Evolutionary conservation across 2,888 invertebrate genomes (phyloP), one percentile per base, ranked within the genome.

Genomic region (Tridacna crocea): DNA sequence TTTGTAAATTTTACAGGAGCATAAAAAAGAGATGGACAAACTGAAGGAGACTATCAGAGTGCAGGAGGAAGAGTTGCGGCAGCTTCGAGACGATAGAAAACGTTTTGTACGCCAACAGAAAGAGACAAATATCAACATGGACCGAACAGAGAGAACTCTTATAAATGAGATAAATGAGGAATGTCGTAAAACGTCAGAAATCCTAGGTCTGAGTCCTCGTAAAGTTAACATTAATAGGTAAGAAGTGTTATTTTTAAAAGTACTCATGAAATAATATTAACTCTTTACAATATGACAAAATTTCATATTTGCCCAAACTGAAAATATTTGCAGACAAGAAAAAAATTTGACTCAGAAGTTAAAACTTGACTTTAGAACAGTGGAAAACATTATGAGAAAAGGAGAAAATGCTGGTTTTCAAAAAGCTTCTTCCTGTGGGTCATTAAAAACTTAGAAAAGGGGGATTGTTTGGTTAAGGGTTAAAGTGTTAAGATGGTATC

Each of bases 141-240:
- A 93, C 63, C 76, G 89, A 27, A 87, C 90, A 4, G 93, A 93
- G 78, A 84, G 91, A 63, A 92, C 90, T 10, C 85, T 93, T 11
- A 85, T 93, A 48, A 89, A 90, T 61, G 93, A 93, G 80, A 89
- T 94, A 36, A 93, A 93, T 72, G 93, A 93, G 46, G 94, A 94
- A 77, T 93, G 93, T 80, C 77, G 91, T 8, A 90, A 90, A 73
- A 91, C 91, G 15, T 91, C 93, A 2, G 84, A 87, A 24, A 60
- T 93, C 19, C 82, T 94, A 19, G 93, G 93, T 0, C 85, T 91
- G 1, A 86, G 85, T 66, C 92, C 93, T 11, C 80, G 93, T 4
- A 91, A 89, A 80, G 90, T 93, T n/a, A 87, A 90, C 47, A 61
- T 91, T 15, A 82, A 88, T n/a, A 91, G 88, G 93, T 92, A 73